Evolutionary conservation across 2,797 vertebrate genomes (phyloP).

Genomic region (Zalophus californianus): DNA sequence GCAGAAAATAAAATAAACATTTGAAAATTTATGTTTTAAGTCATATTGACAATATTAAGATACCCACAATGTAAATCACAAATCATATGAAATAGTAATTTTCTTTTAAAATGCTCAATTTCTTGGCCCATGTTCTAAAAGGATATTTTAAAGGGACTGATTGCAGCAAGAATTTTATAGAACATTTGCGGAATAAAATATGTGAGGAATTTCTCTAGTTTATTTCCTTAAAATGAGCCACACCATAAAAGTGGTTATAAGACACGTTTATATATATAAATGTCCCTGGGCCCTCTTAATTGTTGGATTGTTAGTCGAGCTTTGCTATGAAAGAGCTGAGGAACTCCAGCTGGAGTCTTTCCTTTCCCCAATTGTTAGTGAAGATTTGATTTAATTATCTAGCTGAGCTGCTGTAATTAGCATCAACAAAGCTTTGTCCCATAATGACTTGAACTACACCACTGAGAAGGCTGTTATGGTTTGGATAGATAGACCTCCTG

Average conservation of each 20-base stretch:
- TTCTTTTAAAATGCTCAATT: slow-evolving; percentile 52
- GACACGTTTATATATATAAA: slow-evolving; percentile 46
- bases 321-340: slow-evolving; percentile 49
- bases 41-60: background rate
- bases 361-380: slow-evolving; percentile 3
- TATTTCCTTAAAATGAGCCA: slow-evolving; percentile 84
- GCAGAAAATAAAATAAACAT: slow-evolving; percentile 57
- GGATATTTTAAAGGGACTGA: slow-evolving; percentile 50
- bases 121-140: slow-evolving; percentile 63
- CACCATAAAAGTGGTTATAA: slow-evolving; percentile 77
- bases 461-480: slow-evolving; percentile 1
- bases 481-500: background rate
- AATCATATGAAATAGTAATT: slow-evolving; percentile 49
- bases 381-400: slow-evolving; percentile 52
- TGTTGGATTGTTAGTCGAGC: background rate
- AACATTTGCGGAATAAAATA: slow-evolving; percentile 79
- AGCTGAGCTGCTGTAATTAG: slow-evolving; percentile 28
- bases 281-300: slow-evolving; percentile 50
- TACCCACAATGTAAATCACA: slow-evolving; percentile 39
- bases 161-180: slow-evolving; percentile 80
- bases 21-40: slow-evolving; percentile 5
- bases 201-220: slow-evolving; percentile 78
- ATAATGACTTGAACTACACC: background rate
- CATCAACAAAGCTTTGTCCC: slow-evolving; percentile 3
- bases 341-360: slow-evolving; percentile 36